A percentile compares a stretch with the other conserved stretches of the same genome.
These are phyloP conservation scores for Leptestheria dahalacensis DNA, from an alignment of 1,140 invertebrate species.

Conservation along the genomic window DNA sequence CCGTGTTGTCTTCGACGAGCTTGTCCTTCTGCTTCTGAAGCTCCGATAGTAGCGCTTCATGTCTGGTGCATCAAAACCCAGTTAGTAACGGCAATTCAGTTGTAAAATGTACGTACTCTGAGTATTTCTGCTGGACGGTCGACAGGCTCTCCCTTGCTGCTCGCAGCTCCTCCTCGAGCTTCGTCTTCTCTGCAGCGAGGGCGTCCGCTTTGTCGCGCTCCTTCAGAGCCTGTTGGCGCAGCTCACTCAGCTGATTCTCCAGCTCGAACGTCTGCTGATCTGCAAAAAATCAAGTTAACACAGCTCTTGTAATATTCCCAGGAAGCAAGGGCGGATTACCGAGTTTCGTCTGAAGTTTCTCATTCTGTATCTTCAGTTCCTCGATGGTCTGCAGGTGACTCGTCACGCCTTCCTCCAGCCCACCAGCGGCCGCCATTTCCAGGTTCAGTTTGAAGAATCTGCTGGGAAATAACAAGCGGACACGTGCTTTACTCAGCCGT, in stretches of 20 bases:
- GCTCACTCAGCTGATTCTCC: constrained; percentile 25
- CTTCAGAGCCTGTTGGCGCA: constrained; percentile 22
- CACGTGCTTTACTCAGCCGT: too few species aligned
- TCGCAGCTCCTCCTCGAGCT: not conserved
- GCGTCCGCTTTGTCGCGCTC: constrained; percentile 18
- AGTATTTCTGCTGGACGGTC: constrained; percentile 1
- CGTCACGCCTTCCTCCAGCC: not conserved
- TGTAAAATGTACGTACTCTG: not conserved
- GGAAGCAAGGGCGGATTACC: not conserved
- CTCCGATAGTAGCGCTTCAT: constrained; percentile 7
- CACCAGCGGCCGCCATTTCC: not conserved
- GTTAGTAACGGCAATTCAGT: not conserved
- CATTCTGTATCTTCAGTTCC: not conserved
- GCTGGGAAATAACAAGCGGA: too few species aligned
- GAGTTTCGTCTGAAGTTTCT: not conserved
- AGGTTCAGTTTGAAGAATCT: too few species aligned
- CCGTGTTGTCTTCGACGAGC: constrained; percentile 17
- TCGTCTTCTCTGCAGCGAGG: constrained; percentile 5
- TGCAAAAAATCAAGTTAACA: constrained; percentile 18
- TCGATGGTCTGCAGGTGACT: not conserved
- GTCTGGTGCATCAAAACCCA: constrained; percentile 1
- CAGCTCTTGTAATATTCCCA: not conserved
- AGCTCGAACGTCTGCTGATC: constrained; percentile 30
- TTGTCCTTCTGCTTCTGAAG: constrained; percentile 25
- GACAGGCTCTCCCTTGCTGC: not conserved